phyloP scores from a whole-genome alignment of 2,113 vertebrate species.

The Morone chrysops region DNA sequence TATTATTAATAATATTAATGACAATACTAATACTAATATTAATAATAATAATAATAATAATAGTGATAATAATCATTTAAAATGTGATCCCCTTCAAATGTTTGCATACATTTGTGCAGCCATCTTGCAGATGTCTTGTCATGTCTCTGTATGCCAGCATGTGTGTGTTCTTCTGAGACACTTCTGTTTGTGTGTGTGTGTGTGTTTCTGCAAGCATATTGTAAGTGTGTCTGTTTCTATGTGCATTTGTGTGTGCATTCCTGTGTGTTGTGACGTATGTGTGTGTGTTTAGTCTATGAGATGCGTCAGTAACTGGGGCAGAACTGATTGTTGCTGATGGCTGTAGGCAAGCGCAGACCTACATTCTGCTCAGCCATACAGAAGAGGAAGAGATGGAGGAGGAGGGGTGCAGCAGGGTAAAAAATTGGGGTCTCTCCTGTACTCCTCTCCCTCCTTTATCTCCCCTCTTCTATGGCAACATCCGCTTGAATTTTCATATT shows the following conservation, averaged over 20 bases:
- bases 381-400: constrained; percentile 26
- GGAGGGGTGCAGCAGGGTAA: constrained; percentile 25
- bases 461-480: constrained; percentile 9
- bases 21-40: background rate
- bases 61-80: constrained; percentile 1
- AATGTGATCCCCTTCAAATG: constrained; percentile 3
- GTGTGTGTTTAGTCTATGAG: constrained; percentile 71
- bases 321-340: constrained; percentile 89
- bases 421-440: constrained; percentile 61
- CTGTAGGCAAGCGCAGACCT: constrained; percentile 85
- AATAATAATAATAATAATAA: background rate
- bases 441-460: constrained; percentile 22
- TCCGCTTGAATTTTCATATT: background rate
- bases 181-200: background rate
- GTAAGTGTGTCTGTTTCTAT: constrained; percentile 24
- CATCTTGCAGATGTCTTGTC: constrained; percentile 10
- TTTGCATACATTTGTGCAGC: constrained; percentile 21
- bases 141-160: background rate
- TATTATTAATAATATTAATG: too few species aligned
- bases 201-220: constrained; percentile 46
- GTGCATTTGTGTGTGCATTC: constrained; percentile 13
- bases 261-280: constrained; percentile 49
- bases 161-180: constrained; percentile 12
- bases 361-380: constrained; percentile 79
- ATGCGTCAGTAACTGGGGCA: constrained; percentile 88